phyloP scores from a whole-genome alignment of 1,140 invertebrate genomes.

The Gryon sp. region DNA sequence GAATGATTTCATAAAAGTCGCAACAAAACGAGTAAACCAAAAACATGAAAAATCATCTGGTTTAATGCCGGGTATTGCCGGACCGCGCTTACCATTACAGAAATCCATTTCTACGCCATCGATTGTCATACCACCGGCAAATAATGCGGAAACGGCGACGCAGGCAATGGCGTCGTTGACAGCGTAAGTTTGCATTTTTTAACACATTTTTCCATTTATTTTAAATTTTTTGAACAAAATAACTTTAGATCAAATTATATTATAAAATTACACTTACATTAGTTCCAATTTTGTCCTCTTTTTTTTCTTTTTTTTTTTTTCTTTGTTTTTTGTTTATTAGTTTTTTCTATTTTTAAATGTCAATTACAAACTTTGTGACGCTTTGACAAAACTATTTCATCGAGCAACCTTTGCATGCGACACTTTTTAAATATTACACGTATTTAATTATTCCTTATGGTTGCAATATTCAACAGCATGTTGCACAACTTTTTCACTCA shows the following conservation, averaged over 20 bases:
- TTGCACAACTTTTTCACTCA: neutral
- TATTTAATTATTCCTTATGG: slow-evolving; percentile 19
- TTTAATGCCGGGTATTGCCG: slow-evolving; percentile 81
- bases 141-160: slow-evolving; percentile 72
- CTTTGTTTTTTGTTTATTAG: no score
- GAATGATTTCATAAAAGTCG: slow-evolving; percentile 82
- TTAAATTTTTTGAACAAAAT: no score
- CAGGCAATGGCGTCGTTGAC: slow-evolving; percentile 68
- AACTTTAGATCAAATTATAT: no score
- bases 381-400: slow-evolving; percentile 9
- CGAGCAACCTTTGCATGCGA: slow-evolving; percentile 11
- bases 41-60: slow-evolving; percentile 82
- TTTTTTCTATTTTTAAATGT: neutral
- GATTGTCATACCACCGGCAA: slow-evolving; percentile 85
- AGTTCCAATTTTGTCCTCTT: no score
- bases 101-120: slow-evolving; percentile 95
- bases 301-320: no score
- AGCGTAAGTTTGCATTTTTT: slow-evolving; percentile 73
- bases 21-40: slow-evolving; percentile 81
- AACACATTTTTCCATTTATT: no score
- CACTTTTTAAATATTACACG: neutral
- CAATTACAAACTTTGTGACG: slow-evolving; percentile 12
- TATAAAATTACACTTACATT: no score
- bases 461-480: slow-evolving; percentile 1
- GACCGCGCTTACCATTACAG: slow-evolving; percentile 87